Evolutionary conservation across 2,888 invertebrate genomes (phyloP).

Genomic region (Melipona beecheii): DNA sequence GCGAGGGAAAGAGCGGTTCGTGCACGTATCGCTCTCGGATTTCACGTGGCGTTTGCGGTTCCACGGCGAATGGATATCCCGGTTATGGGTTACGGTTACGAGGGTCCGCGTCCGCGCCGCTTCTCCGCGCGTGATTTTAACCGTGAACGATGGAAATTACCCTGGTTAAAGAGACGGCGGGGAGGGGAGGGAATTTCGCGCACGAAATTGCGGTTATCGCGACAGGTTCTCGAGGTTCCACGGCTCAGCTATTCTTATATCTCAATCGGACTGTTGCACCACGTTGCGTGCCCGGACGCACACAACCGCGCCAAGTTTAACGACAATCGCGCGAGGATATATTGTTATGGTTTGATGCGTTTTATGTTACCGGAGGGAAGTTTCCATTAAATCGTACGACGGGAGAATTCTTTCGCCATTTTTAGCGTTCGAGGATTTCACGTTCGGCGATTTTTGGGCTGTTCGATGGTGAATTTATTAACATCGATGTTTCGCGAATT

Average conservation of each 20-base stretch:
- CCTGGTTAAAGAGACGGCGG: neutral
- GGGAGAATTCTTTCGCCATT: too few relatives aligned
- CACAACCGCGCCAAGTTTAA: neutral
- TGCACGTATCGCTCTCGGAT: conserved; percentile 78
- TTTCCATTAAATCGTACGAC: neutral
- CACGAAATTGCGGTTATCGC: conserved; percentile 46
- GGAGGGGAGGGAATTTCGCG: conserved; percentile 32
- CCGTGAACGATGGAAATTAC: conserved; percentile 59
- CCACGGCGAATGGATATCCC: conserved; percentile 79
- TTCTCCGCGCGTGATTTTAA: conserved; percentile 52
- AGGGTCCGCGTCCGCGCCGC: conserved; percentile 49
- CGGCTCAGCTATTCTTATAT: conserved; percentile 13
- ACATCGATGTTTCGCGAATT: neutral
- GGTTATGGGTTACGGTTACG: conserved; percentile 77
- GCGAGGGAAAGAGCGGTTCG: conserved; percentile 19
- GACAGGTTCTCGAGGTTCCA: conserved; percentile 1
- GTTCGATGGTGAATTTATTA: neutral
- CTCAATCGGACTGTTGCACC: conserved; percentile 31
- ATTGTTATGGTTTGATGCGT: neutral
- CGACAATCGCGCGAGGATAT: neutral
- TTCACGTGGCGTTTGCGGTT: conserved; percentile 80
- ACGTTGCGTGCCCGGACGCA: neutral
- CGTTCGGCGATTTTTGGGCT: neutral
- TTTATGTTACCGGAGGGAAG: neutral
- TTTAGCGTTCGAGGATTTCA: neutral